phyloP scores from a whole-genome alignment of 2,888 invertebrate genomes.

The Uloborus plumipes region DNA sequence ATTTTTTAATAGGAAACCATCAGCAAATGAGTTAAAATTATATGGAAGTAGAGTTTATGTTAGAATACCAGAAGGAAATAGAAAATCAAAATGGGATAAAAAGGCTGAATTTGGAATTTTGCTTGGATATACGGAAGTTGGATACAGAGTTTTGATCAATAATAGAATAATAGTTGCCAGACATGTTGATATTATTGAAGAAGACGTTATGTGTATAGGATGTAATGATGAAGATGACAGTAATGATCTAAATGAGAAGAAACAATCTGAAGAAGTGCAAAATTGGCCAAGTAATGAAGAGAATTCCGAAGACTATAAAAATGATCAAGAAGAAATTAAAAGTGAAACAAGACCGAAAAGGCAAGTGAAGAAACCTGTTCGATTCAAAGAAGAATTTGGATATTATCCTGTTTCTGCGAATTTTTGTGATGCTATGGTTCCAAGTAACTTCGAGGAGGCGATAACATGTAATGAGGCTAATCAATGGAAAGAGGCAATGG shows the following conservation, averaged over 20 bases:
- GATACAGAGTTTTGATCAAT: conserved; percentile 2
- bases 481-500: not conserved
- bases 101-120: conserved; percentile 5
- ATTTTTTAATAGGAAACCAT: not conserved
- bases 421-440: not conserved
- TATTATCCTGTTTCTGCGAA: not conserved
- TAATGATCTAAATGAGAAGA: not conserved
- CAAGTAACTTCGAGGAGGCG: not conserved
- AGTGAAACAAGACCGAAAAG: conserved; percentile 4
- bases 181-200: conserved; percentile 8
- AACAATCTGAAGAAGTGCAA: not conserved
- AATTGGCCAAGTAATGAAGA: not conserved
- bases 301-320: not conserved
- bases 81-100: not conserved
- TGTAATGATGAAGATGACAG: conserved; percentile 1
- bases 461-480: not conserved
- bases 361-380: not conserved
- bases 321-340: not conserved
- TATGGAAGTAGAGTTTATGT: not conserved
- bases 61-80: conserved; percentile 1
- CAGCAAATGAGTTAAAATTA: not conserved
- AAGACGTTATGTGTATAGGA: not conserved
- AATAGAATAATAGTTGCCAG: not conserved
- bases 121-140: conserved; percentile 8
- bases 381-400: not conserved